Evolutionary conservation across 2,888 invertebrate species (phyloP).

Genomic region (Therioaphis trifolii): DNA sequence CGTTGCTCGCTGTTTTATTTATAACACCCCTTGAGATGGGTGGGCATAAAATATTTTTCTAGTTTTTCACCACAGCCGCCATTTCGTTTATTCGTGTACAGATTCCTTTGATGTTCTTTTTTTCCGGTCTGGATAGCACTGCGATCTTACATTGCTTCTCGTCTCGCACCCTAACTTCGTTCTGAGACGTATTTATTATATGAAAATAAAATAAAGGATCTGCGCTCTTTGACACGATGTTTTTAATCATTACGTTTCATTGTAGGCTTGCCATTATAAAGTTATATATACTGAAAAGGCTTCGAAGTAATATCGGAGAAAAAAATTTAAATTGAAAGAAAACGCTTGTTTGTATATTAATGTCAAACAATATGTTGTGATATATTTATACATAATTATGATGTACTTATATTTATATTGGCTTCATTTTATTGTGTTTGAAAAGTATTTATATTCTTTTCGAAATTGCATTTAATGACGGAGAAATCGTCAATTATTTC

Average conservation of each 20-base stretch:
- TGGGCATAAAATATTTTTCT: background rate
- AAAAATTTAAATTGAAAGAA: background rate
- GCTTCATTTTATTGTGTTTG: too few relatives aligned
- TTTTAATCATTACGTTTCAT: constrained; percentile 1
- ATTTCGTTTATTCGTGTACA: background rate
- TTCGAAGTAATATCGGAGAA: background rate
- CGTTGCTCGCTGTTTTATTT: constrained; percentile 35
- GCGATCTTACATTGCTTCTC: background rate
- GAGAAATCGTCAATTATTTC: background rate
- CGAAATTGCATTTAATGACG: background rate
- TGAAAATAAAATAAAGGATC: constrained; percentile 6
- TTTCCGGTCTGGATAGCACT: constrained; percentile 35
- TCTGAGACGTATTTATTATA: background rate
- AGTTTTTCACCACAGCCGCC: background rate
- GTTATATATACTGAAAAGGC: background rate
- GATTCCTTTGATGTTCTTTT: constrained; percentile 47
- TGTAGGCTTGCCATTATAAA: background rate
- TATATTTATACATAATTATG: too few relatives aligned
- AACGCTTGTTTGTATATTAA: too few relatives aligned
- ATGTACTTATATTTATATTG: too few relatives aligned
- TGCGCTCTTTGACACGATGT: background rate
- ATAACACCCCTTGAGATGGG: constrained; percentile 20
- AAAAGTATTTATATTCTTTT: background rate
- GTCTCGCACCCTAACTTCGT: background rate
- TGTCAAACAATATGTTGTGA: too few relatives aligned